phyloP scores from a whole-genome alignment of 2,888 invertebrate genomes.

The Pachycephus smyrnensis region DNA sequence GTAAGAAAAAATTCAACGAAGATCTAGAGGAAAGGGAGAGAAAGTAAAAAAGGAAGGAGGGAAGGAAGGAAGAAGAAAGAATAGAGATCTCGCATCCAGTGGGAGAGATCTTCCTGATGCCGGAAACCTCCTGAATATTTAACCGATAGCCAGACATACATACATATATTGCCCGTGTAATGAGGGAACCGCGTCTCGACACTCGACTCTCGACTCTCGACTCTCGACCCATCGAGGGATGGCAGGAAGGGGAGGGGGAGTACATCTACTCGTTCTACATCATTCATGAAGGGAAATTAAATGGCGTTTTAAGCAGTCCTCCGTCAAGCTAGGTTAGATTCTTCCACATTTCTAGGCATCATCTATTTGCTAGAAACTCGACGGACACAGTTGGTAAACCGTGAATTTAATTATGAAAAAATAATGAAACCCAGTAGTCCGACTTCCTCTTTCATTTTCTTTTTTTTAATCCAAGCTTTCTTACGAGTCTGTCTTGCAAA shows the following conservation, averaged over 20 bases:
- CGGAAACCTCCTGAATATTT: constrained; percentile 50
- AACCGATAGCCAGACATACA: constrained; percentile 46
- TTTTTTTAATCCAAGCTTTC: constrained; percentile 8
- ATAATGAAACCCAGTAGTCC: too few relatives aligned
- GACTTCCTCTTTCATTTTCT: too few relatives aligned
- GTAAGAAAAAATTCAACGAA: too few relatives aligned
- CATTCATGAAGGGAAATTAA: constrained; percentile 51
- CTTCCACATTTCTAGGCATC: not conserved
- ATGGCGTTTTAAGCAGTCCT: constrained; percentile 39
- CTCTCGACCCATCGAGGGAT: not conserved
- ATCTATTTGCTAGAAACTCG: too few relatives aligned
- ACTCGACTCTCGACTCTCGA: too few relatives aligned
- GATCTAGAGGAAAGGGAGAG: constrained; percentile 10
- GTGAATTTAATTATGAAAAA: too few relatives aligned
- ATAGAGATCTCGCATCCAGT: not conserved
- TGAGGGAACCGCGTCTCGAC: constrained; percentile 29
- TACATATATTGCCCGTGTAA: constrained; percentile 32
- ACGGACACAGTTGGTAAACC: too few relatives aligned
- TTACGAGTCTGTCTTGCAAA: constrained; percentile 18
- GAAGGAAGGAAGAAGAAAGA: constrained; percentile 3
- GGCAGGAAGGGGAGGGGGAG: not conserved
- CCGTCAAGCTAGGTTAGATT: not conserved
- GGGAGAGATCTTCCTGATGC: constrained; percentile 37
- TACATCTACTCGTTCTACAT: constrained; percentile 37
- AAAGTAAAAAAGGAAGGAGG: not conserved